Conservation (phyloP, 2,888 invertebrate genomes). For the Heliconius sara region DNA sequence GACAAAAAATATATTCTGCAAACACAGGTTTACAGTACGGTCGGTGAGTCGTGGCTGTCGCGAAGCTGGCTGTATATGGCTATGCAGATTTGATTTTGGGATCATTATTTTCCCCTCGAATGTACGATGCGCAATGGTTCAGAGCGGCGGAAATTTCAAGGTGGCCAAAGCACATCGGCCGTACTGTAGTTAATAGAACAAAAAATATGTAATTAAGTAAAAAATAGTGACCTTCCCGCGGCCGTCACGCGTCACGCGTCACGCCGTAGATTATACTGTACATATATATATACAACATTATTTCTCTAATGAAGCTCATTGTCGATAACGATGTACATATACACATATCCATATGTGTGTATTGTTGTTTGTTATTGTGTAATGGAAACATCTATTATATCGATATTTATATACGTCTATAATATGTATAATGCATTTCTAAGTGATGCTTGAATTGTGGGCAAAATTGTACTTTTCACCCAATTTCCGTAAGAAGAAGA, state of each 20-base stretch:
- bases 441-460: too few relatives aligned
- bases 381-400: neutral
- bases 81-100: too few relatives aligned
- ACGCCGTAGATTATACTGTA: neutral
- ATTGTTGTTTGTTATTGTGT: neutral
- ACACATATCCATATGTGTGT: neutral
- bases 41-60: too few relatives aligned
- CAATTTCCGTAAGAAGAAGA: too few relatives aligned
- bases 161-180: too few relatives aligned
- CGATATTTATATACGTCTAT: neutral
- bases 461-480: too few relatives aligned
- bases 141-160: too few relatives aligned
- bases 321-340: neutral
- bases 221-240: neutral
- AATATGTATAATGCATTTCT: too few relatives aligned
- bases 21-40: constrained; percentile 2
- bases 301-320: constrained; percentile 13
- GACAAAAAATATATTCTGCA: neutral
- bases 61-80: too few relatives aligned
- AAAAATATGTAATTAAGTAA: neutral
- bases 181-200: neutral
- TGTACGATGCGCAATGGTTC: too few relatives aligned
- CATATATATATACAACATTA: neutral
- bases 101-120: too few relatives aligned
- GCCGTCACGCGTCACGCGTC: neutral